A percentile compares a stretch with the other conserved stretches of the same genome.
Evolutionary conservation across 2,113 vertebrate genomes (phyloP).

Genomic region (Corydoras maculifer): DNA sequence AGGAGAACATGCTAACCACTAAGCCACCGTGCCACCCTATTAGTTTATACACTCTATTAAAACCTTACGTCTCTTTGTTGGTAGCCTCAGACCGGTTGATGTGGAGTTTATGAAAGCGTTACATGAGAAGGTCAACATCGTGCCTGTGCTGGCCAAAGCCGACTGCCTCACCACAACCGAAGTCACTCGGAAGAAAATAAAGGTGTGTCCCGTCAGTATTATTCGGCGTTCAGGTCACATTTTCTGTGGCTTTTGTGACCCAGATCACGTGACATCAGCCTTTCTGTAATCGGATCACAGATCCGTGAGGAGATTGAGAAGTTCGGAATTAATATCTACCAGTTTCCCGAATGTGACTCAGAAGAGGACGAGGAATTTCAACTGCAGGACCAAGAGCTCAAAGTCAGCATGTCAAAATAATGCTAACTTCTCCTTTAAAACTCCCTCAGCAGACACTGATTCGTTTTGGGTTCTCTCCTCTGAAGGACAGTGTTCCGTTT

Average conservation of each 20-base stretch:
- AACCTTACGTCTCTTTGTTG: not conserved
- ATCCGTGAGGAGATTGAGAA: constrained; percentile 58
- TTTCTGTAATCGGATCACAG: constrained; percentile 38
- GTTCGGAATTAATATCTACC: constrained; percentile 65
- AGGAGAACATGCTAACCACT: too few species aligned
- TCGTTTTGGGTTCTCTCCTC: constrained; percentile 6
- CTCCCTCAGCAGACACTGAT: not conserved
- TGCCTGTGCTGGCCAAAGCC: constrained; percentile 69
- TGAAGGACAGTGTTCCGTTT: constrained; percentile 65
- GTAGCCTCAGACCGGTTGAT: constrained; percentile 65
- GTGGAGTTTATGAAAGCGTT: constrained; percentile 64
- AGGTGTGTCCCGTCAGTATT: not conserved
- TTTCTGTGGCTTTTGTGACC: not conserved
- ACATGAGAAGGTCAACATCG: constrained; percentile 67
- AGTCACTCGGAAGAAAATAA: constrained; percentile 15
- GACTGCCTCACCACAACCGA: constrained; percentile 64
- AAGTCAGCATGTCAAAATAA: constrained; percentile 47
- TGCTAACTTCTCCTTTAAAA: not conserved
- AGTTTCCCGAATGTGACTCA: constrained; percentile 63
- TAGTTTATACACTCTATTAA: too few species aligned
- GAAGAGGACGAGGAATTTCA: constrained; percentile 60
- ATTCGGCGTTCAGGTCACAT: not conserved
- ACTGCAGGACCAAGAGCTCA: constrained; percentile 56
- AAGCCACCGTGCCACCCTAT: too few species aligned
- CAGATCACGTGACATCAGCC: not conserved